Evolutionary conservation across 2,888 invertebrate species (phyloP).

Genomic region (Camponotus fellah): DNA sequence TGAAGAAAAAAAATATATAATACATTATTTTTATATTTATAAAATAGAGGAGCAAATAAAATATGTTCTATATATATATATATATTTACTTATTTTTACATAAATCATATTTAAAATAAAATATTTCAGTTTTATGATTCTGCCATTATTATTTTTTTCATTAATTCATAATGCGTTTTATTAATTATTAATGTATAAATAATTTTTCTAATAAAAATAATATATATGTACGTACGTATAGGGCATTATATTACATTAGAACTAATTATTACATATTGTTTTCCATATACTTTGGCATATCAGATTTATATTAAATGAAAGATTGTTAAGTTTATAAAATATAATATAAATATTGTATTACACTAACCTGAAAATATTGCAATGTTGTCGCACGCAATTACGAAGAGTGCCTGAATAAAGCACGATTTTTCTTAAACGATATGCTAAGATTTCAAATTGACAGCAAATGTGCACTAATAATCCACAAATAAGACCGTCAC

Average conservation of each 20-base stretch:
- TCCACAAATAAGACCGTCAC: slow-evolving; percentile 61
- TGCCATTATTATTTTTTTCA: too few species aligned
- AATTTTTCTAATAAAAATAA: too few species aligned
- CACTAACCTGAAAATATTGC: slow-evolving; percentile 56
- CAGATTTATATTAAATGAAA: not conserved
- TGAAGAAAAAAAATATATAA: slow-evolving; percentile 20
- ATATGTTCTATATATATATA: too few species aligned
- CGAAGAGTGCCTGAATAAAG: not conserved
- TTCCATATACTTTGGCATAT: not conserved
- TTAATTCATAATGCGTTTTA: too few species aligned
- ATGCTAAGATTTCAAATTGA: slow-evolving; percentile 62
- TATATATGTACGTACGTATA: too few species aligned
- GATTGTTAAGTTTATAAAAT: not conserved
- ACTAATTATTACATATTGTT: not conserved
- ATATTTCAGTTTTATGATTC: too few species aligned
- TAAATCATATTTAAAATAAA: too few species aligned
- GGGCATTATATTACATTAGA: not conserved
- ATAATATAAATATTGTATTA: not conserved
- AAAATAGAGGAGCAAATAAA: not conserved
- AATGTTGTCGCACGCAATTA: slow-evolving; percentile 58
- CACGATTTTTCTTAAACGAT: slow-evolving; percentile 49
- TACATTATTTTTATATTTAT: not conserved
- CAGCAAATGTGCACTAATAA: slow-evolving; percentile 51
- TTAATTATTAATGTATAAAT: too few species aligned
- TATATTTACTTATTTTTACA: too few species aligned